Evolutionary conservation across 2,113 vertebrate species (phyloP).

Genomic region (Holacanthus passer): DNA sequence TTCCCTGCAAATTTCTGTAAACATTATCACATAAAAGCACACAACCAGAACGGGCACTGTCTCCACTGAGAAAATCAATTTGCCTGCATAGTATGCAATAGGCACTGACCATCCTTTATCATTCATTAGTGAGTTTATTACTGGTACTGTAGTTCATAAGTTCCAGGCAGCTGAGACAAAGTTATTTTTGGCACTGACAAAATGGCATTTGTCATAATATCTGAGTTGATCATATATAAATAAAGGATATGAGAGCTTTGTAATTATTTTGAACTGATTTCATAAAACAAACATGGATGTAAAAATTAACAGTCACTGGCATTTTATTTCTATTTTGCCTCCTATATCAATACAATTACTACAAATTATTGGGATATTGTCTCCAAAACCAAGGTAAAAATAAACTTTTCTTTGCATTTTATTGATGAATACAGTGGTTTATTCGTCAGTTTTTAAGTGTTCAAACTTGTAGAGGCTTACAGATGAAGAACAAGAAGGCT

Average conservation of each 20-base stretch:
- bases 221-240: background rate
- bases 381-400: background rate
- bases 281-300: background rate
- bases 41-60: fast-evolving
- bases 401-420: background rate
- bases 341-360: background rate
- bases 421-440: slow-evolving; percentile 32
- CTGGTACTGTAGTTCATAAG: background rate
- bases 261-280: background rate
- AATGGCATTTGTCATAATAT: background rate
- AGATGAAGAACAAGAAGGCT: slow-evolving; percentile 31
- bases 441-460: slow-evolving; percentile 33
- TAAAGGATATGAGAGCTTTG: background rate
- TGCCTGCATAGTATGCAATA: background rate
- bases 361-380: background rate
- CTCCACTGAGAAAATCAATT: background rate
- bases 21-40: background rate
- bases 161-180: background rate
- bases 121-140: background rate
- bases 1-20: background rate
- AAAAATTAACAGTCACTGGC: background rate
- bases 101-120: background rate
- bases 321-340: background rate
- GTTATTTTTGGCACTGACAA: background rate
- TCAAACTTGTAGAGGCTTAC: slow-evolving; percentile 26